Base-by-base conservation (phyloP, 2,888 invertebrate species). In the Palloptera scutellata region DNA sequence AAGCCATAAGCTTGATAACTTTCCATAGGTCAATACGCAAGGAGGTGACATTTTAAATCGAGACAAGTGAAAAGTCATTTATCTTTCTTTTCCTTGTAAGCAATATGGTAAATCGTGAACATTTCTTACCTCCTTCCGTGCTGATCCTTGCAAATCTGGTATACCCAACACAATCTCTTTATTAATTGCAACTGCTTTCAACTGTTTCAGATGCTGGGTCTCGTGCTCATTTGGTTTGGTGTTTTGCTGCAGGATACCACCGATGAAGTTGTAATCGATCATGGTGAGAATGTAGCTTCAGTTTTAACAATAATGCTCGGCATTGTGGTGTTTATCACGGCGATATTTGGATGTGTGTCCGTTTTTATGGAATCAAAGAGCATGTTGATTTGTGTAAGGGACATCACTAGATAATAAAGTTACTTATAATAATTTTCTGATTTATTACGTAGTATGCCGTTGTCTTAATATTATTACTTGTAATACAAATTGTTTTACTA, bases 401-500 rank as follows among this genome's bases (percentile, higher is more conserved):
- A 42, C 19, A 17, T 43, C 43, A 59, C 10, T 1, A 11, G 12
- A 41, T 10, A 15, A 45, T 43, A 19, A 55, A 12, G 15, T 48
- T 52, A n/a, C 17, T 41, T 12, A 40, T 55, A 20, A 55, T 12
- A 40, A n/a, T 53, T 11, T 45, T 42, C 12, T 5, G 41, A 1
- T 43, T 5, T 8, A 48, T 30, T 52, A 30, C 6, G 0, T 41
- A 81, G 81, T 81, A 78, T 71, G 80, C 81, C 6, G 80, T 81
- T 12, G 61, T 82, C 3, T 69, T 81, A 70, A 62, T 80, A 1
- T 43, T 80, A 1, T 70, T 81, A 0, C 42, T 81, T 62, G 72
- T 80, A 43, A 74, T 82, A 64, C 82, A 82, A 70, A 74, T 81
- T 61, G 51, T 78, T 1, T 64, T 81, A 72, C 72, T 82, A 60